Evolutionary conservation across 2,888 invertebrate genomes (phyloP), one percentile per base, ranked within the genome.

Genomic region (Dromius quadrimaculatus): DNA sequence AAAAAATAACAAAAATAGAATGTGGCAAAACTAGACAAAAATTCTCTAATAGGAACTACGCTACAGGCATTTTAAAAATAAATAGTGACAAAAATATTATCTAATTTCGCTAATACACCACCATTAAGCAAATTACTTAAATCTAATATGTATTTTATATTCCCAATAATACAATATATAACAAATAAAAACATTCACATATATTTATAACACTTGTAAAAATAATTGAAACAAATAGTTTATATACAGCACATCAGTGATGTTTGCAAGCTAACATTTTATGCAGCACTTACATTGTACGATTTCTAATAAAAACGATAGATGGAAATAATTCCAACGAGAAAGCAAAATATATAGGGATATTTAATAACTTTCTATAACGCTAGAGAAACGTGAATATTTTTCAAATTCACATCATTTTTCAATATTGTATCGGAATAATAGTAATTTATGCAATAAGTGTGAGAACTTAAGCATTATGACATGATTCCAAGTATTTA

Each of bases 261-360:
- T 62, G 62, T 62, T 62, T 61, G 38, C 61, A 61, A 64, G 64
- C 64, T 13, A 45, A 64, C 62, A 62, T 22, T 65, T 32, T 50
- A 65, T 65, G 65, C 65, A 65, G 65, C 65, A 66, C 23, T 66
- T 66, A 66, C 50, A 54, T 19, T 54, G 15, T 61, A 38, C 36
- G 41, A 41, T 41, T 41, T 41, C 41, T 15, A 41, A 28, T 28
- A 28, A 15, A 66, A 54, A 54, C 20, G 38, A 54, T 13, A 11
- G 28, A n/a, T n/a, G n/a, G 6, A 54, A 66, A 66, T 66, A 66
- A 66, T n/a, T n/a, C n/a, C n/a, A n/a, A n/a, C n/a, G n/a, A n/a
- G n/a, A n/a, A n/a, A n/a, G n/a, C n/a, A n/a, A n/a, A n/a, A n/a
- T n/a, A n/a, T n/a, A n/a, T n/a, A n/a, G n/a, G n/a, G n/a, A n/a